These are phyloP conservation scores for Buceros bicornis DNA, from an alignment of 2,797 vertebrate genomes.

Conservation along the genomic window DNA sequence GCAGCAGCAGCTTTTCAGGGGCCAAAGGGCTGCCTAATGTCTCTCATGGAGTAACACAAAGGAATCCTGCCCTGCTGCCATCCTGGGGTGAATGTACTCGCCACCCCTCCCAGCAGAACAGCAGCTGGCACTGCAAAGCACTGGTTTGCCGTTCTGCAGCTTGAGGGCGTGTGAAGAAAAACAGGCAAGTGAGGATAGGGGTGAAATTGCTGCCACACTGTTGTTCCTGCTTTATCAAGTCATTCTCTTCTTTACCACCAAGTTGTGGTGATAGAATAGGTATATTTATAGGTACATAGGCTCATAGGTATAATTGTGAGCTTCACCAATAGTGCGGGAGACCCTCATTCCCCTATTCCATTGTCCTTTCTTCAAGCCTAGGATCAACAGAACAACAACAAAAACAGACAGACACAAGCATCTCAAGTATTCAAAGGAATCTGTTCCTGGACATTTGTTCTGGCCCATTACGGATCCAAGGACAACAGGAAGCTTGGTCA, in stretches of 20 bases:
- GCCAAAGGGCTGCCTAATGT: not conserved
- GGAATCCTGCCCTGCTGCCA: not conserved
- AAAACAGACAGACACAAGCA: not conserved
- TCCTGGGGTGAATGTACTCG: not conserved
- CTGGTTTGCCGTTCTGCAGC: not conserved
- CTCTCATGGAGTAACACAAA: not conserved
- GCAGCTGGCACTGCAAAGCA: not conserved
- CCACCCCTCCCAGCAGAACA: not conserved
- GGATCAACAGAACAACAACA: not conserved
- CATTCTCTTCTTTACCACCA: not conserved
- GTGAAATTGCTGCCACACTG: not conserved
- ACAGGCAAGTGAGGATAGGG: fast-evolving
- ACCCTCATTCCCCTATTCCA: not conserved
- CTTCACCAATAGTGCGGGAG: not conserved
- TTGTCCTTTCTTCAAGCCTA: not conserved
- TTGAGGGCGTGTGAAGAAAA: not conserved
- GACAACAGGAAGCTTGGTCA: not conserved
- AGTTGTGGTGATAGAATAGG: too few relatives aligned
- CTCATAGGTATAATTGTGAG: too few relatives aligned
- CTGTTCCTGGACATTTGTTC: not conserved
- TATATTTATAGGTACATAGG: too few relatives aligned
- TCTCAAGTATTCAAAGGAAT: not conserved
- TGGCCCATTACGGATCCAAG: not conserved
- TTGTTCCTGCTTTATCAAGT: not conserved
- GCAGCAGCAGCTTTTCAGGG: not conserved